A percentile compares a stretch with the other conserved stretches of the same genome.
These are phyloP conservation scores for Drosophila lutescens DNA, from an alignment of 2,888 invertebrate genomes.

Conservation along the genomic window DNA sequence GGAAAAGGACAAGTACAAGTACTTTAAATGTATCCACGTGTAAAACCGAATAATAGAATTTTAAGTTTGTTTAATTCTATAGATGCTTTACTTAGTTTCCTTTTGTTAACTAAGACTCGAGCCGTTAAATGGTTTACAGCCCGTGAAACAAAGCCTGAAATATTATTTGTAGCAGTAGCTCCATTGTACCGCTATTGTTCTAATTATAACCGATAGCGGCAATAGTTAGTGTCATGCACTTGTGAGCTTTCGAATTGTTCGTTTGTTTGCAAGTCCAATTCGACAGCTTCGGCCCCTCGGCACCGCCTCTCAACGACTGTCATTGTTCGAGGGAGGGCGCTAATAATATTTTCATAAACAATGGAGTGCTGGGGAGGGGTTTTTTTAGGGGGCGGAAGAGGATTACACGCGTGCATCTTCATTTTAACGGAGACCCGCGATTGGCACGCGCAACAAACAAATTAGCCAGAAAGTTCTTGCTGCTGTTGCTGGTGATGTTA, in stretches of 20 bases:
- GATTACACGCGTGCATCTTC: constrained; percentile 16
- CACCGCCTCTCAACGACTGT: constrained; percentile 10
- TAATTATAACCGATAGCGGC: constrained; percentile 6
- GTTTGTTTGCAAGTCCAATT: constrained; percentile 55
- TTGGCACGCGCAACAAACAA: constrained; percentile 60
- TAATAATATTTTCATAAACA: constrained; percentile 54
- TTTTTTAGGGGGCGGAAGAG: background rate
- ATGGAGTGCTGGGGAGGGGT: background rate
- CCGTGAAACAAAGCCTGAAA: background rate
- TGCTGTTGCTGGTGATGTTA: constrained; percentile 16
- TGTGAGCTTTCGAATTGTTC: constrained; percentile 26
- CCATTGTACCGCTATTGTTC: constrained; percentile 23
- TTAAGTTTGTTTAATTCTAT: background rate
- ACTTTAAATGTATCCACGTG: too few species aligned
- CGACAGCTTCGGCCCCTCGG: constrained; percentile 2
- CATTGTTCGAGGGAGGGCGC: constrained; percentile 37
- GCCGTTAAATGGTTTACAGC: background rate
- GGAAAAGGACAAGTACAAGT: too few species aligned
- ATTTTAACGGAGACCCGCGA: constrained; percentile 18
- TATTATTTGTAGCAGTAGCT: constrained; percentile 7
- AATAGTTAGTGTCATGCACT: constrained; percentile 23
- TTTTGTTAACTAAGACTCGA: background rate
- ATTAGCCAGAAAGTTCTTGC: constrained; percentile 43
- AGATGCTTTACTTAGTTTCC: background rate
- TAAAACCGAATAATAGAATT: background rate